phyloP scores from a whole-genome alignment of 2,888 invertebrate genomes.

The Lycia hirtaria region DNA sequence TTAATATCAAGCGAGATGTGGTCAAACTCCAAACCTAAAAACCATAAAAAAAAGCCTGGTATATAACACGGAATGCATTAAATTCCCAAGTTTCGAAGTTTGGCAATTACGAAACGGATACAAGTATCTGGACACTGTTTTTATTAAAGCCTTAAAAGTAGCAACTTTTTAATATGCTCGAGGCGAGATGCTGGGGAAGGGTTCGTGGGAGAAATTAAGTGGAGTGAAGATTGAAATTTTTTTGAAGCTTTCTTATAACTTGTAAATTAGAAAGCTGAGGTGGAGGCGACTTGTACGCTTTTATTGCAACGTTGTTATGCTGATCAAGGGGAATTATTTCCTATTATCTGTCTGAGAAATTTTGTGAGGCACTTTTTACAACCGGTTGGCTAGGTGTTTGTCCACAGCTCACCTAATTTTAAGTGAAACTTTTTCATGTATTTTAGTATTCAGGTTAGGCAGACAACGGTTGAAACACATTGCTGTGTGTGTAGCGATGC shows the following conservation, averaged over 20 bases:
- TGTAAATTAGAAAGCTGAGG: constrained; percentile 26
- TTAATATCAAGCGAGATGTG: no score
- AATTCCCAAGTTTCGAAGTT: constrained; percentile 40
- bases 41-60: constrained; percentile 6
- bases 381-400: no score
- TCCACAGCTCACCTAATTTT: no score
- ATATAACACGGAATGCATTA: constrained; percentile 55
- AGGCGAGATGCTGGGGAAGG: constrained; percentile 33
- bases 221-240: constrained; percentile 28
- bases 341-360: no score
- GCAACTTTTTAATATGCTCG: constrained; percentile 39
- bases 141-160: constrained; percentile 37
- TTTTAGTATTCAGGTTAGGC: no score
- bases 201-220: constrained; percentile 35
- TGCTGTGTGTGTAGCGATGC: no score
- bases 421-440: no score
- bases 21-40: neutral
- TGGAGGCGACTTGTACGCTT: constrained; percentile 6
- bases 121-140: constrained; percentile 41
- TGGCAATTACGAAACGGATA: constrained; percentile 36
- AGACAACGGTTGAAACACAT: no score
- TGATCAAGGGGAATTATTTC: neutral
- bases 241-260: constrained; percentile 24
- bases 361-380: neutral
- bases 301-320: constrained; percentile 12